Conservation (phyloP, 2,888 invertebrate genomes). For the Ophion ellenae region DNA sequence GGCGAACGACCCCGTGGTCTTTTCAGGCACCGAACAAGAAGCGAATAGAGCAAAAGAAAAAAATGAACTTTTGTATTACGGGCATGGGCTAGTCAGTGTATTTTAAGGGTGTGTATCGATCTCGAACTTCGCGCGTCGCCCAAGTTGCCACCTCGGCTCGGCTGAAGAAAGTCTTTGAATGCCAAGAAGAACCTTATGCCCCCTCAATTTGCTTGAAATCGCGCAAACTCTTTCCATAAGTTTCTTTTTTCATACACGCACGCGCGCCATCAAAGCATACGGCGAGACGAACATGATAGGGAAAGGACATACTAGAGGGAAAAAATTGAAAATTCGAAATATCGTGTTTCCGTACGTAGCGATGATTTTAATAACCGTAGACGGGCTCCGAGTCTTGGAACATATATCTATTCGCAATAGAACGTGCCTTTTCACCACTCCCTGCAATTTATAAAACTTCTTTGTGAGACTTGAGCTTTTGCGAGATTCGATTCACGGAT, state of each 20-base stretch:
- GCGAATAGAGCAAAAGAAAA: conserved; percentile 19
- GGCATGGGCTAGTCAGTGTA: conserved; percentile 57
- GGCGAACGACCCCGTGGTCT: too few relatives aligned
- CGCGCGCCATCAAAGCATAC: conserved; percentile 28
- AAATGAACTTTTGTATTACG: conserved; percentile 39
- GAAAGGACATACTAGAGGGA: conserved; percentile 3
- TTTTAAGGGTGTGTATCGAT: conserved; percentile 63
- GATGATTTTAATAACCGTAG: conserved; percentile 11
- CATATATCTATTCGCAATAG: not conserved
- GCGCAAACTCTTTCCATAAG: conserved; percentile 40
- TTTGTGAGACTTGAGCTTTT: not conserved
- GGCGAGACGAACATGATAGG: conserved; percentile 36
- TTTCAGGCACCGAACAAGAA: not conserved
- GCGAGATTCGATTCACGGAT: not conserved
- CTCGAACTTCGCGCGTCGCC: conserved; percentile 39
- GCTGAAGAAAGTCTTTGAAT: conserved; percentile 34
- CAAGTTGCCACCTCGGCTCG: conserved; percentile 57
- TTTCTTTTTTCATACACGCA: conserved; percentile 41
- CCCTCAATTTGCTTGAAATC: conserved; percentile 35
- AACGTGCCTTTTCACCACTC: not conserved
- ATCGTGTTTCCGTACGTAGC: conserved; percentile 17
- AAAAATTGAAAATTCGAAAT: conserved; percentile 21
- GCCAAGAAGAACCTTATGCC: not conserved
- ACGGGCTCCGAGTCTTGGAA: conserved; percentile 6
- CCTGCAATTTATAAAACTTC: not conserved